A percentile compares a stretch with the other conserved stretches of the same genome.
Evolutionary conservation across 1,140 invertebrate species (phyloP).

Genomic region (Papilio machaon): DNA sequence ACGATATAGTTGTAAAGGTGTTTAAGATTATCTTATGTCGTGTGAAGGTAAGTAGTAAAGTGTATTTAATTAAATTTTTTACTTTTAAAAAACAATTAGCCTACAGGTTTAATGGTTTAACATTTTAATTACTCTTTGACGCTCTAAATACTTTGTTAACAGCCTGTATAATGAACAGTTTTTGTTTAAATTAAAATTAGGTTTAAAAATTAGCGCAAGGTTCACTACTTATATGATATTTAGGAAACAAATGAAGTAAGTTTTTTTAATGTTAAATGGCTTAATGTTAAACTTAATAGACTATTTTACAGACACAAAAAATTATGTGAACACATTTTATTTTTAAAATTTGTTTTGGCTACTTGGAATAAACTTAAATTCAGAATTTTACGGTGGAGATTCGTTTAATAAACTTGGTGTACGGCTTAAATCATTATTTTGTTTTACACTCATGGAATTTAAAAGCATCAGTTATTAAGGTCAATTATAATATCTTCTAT

Average conservation of each 20-base stretch:
- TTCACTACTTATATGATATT: background rate
- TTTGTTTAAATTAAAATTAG: background rate
- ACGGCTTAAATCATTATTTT: background rate
- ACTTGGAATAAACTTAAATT: no score
- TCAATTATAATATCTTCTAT: background rate
- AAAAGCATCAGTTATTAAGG: background rate
- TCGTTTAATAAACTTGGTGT: background rate
- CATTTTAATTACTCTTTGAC: background rate
- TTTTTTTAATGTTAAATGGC: background rate
- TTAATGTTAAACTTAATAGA: no score
- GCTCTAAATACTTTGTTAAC: background rate
- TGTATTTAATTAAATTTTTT: conserved; percentile 12
- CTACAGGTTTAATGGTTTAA: background rate
- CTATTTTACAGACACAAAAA: no score
- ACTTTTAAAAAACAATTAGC: conserved; percentile 3
- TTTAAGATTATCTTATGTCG: background rate
- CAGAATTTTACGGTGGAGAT: background rate
- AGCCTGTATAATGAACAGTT: background rate
- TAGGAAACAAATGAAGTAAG: background rate
- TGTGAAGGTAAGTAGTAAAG: conserved; percentile 1
- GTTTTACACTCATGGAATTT: background rate
- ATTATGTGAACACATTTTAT: no score
- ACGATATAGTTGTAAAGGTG: no score
- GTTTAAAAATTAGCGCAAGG: background rate
- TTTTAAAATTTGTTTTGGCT: no score